phyloP scores from a whole-genome alignment of 2,888 invertebrate species.

The Tuberolachnus salignus region DNA sequence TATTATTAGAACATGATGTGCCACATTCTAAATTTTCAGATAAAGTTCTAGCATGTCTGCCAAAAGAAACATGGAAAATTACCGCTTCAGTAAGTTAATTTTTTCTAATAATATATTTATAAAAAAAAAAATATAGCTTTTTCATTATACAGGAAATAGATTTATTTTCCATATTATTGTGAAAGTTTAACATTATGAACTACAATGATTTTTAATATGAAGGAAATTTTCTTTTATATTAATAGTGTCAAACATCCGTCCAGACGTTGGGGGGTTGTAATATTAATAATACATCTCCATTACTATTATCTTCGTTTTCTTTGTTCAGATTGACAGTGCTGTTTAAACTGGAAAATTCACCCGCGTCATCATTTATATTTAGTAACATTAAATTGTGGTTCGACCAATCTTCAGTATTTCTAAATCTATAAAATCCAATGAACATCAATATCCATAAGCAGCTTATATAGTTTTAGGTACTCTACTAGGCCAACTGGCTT shows the following conservation, averaged over 20 bases:
- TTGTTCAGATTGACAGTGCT: conserved; percentile 13
- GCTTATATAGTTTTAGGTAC: too few species aligned
- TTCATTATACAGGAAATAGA: not conserved
- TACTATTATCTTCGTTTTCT: conserved; percentile 24
- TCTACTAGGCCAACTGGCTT: too few species aligned
- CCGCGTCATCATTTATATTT: conserved; percentile 10
- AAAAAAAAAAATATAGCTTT: not conserved
- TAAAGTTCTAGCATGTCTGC: conserved; percentile 89
- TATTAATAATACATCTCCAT: conserved; percentile 23
- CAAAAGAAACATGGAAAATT: conserved; percentile 87
- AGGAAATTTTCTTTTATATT: not conserved
- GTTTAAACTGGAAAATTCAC: conserved; percentile 11
- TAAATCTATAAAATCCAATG: conserved; percentile 14
- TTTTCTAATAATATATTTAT: not conserved
- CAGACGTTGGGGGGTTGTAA: not conserved
- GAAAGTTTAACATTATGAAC: not conserved
- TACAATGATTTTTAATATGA: not conserved
- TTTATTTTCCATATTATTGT: too few species aligned
- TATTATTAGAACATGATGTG: conserved; percentile 94
- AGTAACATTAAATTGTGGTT: conserved; percentile 2
- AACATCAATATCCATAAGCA: too few species aligned
- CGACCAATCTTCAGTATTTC: not conserved
- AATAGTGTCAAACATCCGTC: not conserved
- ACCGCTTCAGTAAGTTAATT: conserved; percentile 47
- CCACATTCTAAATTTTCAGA: conserved; percentile 95